Base-by-base conservation (phyloP, 2,888 invertebrate species). In the Tipula helvola region DNA sequence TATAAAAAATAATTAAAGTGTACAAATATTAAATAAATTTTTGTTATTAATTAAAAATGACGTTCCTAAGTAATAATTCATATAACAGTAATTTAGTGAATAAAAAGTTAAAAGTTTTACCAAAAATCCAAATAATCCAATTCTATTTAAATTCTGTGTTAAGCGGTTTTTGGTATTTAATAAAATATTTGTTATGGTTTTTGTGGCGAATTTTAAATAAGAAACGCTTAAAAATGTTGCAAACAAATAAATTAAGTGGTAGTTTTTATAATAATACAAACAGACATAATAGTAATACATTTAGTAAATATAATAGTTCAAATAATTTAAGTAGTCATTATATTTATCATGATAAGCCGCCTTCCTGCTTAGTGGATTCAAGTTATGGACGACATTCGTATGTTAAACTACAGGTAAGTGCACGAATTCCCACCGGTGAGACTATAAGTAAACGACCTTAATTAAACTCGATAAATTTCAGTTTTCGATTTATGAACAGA, bases 321-420 rank as follows among this genome's bases (percentile, higher is more conserved):
- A 36, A 44, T 47, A 85, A 90, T 52, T 91, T 91, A 88, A 91
- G 92, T 88, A 88, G 91, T 84, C 18, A 83, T 57, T 47, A 44
- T 83, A 90, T 90, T 85, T 90, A 91, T 87, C 90, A 94, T 42
- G 94, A 93, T 89, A 93, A 92, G 88, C 94, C 94, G 16, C 94
- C 95, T 0, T 88, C 91, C 28, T 94, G 94, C 89, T 91, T 95
- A 39, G 92, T 93, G 8, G 94, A 94, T 89, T 92, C 93, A 28
- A 91, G 91, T 44, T 90, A 94, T 84, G 95, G 94, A 42, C 92
- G 92, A 88, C 95, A 95, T 90, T 94, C 93, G 86, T 94, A 94
- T 89, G 92, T 94, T 84, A 94, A 94, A 90, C 90, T 95, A 84
- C 94, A 94, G 93, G 95, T 94, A 90, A 91, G 91, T 90, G 10